phyloP scores from a whole-genome alignment of 2,113 vertebrate species.

The Saguinus imperator region DNA sequence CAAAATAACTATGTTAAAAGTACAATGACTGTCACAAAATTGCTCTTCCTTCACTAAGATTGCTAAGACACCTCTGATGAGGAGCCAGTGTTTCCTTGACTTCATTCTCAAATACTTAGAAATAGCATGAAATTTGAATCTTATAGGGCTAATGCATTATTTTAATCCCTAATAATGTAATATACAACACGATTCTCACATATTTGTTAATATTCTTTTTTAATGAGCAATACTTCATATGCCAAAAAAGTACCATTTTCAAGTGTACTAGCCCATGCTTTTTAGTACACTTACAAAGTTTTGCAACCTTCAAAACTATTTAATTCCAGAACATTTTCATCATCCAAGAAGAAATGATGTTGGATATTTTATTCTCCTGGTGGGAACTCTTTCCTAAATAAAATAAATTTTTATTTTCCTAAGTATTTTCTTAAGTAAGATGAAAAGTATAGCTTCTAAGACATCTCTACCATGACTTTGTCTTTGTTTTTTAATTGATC shows the following conservation, averaged over 20 bases:
- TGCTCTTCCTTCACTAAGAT: not conserved
- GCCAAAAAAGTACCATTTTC: not conserved
- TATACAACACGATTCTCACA: not conserved
- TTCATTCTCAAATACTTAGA: not conserved
- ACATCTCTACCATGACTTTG: too few relatives aligned
- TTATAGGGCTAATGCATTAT: not conserved
- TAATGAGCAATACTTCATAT: not conserved
- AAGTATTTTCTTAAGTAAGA: not conserved
- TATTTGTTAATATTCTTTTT: not conserved
- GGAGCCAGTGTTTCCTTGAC: too few relatives aligned
- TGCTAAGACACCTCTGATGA: not conserved
- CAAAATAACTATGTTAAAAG: not conserved
- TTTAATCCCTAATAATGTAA: not conserved
- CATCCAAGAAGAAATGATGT: not conserved
- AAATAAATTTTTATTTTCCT: not conserved
- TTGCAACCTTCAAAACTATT: not conserved
- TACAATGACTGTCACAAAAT: not conserved
- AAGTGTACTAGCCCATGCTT: not conserved
- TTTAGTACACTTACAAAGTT: not conserved
- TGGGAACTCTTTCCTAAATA: not conserved
- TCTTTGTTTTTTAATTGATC: not conserved
- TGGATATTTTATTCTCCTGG: not conserved
- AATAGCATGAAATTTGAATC: not conserved
- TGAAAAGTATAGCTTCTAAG: not conserved
- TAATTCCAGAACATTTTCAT: not conserved